Evolutionary conservation across 2,113 vertebrate genomes (phyloP), one percentile per base, ranked within the genome.

Genomic region (Gnathonemus echidnorhynchus): DNA sequence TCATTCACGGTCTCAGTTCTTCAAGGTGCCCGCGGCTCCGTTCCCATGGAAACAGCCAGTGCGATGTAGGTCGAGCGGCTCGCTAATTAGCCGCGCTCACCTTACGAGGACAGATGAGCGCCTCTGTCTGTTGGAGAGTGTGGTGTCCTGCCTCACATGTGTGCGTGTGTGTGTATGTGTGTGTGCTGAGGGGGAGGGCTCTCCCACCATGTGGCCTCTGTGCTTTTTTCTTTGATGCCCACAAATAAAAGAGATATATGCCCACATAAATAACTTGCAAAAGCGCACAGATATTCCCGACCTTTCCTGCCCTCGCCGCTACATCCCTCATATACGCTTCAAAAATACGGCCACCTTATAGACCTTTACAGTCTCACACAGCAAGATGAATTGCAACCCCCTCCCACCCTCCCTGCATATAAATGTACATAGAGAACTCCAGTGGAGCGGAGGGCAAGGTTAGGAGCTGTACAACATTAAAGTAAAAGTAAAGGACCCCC

Each of bases 261-360:
- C 93, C 95, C 95, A 96, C 95, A 96, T 96, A 95, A 97, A 97
- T 96, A 95, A 97, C 96, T 96, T 94, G 95, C 94, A 95, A 95
- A 27, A 88, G 91, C 94, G 95, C 92, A 90, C 89, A 95, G 94
- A 96, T 94, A 96, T 95, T 95, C 96, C 27, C 70, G 49, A 31
- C 50, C 93, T 92, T 94, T 94, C 3, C 31, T 53, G 91, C 94
- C 88, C 48, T 77, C 56, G 15, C 62, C 21, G 5, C 88, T 97
- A 95, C 80, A 19, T 84, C 53, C 10, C 88, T 97, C 95, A 97
- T 97, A 97, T 97, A 95, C 96, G 97, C 95, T 96, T 97, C 91
- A 96, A 96, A 95, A 96, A 95, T 90, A 90, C 24, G 42, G 93
- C 93, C 96, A 94, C 95, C 96, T 96, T 95, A 93, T 92, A 95